A percentile compares a stretch with the other conserved stretches of the same genome.
phyloP scores from a whole-genome alignment of 2,797 vertebrate genomes.

The Emys orbicularis region DNA sequence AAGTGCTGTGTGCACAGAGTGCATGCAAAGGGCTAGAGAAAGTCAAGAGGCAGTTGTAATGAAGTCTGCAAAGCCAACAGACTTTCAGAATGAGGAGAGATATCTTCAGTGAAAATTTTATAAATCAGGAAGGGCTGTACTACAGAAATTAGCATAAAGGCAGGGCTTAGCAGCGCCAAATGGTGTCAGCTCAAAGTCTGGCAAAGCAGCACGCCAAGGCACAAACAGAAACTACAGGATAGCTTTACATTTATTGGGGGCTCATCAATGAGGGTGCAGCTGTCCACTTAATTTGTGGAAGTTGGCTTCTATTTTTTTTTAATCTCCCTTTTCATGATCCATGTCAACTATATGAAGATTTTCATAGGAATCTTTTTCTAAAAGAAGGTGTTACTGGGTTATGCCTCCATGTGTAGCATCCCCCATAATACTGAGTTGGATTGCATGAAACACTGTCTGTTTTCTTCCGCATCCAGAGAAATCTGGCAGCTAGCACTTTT shows the following conservation, averaged over 20 bases:
- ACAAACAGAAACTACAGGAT: not conserved
- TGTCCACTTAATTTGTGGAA: not conserved
- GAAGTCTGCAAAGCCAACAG: not conserved
- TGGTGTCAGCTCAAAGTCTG: slow-evolving; percentile 24
- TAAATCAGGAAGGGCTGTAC: slow-evolving; percentile 30
- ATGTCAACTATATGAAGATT: not conserved
- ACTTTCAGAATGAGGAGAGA: slow-evolving; percentile 21
- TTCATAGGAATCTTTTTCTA: not conserved
- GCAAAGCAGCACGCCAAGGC: slow-evolving; percentile 6
- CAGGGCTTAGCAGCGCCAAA: slow-evolving; percentile 18
- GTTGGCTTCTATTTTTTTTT: not conserved
- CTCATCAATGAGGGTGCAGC: not conserved
- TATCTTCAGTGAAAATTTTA: slow-evolving; percentile 15
- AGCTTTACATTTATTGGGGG: not conserved
- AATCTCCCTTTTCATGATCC: not conserved
- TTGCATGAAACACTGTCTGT: not conserved
- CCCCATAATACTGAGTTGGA: not conserved
- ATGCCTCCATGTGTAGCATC: not conserved
- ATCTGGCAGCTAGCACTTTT: not conserved
- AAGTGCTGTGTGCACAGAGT: not conserved
- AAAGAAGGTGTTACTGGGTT: not conserved
- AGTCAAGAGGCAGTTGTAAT: not conserved
- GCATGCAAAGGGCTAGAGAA: not conserved
- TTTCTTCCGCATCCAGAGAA: not conserved
- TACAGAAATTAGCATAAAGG: slow-evolving; percentile 36